Evolutionary conservation across 2,797 vertebrate species (phyloP), one percentile per base, ranked within the genome.

Genomic region (Poeciliopsis turneri): DNA sequence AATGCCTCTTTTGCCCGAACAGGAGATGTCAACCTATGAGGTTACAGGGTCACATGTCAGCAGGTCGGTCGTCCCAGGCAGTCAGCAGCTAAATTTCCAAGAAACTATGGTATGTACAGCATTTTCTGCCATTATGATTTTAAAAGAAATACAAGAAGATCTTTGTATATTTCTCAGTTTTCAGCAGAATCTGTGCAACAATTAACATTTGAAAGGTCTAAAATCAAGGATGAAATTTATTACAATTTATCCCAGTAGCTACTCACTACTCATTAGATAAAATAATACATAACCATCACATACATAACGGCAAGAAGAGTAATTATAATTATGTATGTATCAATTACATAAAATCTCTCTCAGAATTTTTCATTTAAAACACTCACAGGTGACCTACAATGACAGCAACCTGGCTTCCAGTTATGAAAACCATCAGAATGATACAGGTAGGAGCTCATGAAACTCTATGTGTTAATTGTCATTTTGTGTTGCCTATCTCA

Each of bases 21-120:
- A 98, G 97, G 96, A 97, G 88, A 91, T 90, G 79, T 94, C 94
- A 81, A 93, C 81, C 84, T 95, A 92, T 70, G 95, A 96, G 78
- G 87, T 95, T 72, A 90, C 79, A 28, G 72, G 94, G 92, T 93
- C 91, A 87, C 95, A 90, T 80, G 88, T 90, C 77, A 94, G 76
- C 84, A 96, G 93, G 79, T 94, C 95, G 83, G 80, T 94, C 90
- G 59, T 86, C 69, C 93, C 95, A 80, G 92, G 93, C 92, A 87
- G 90, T 92, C 92, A 90, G 75, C 94, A 96, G 89, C 91, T 51
- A 45, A 88, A 95, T 86, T 86, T 91, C 88, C 94, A 97, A 87
- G 94, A 92, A 90, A 93, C 95, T 84, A 94, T 90, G 97, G 97
- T 99, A 97, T 43, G 71, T 30, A 73, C 39, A 55, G 53, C 49